phyloP scores from a whole-genome alignment of 30 jellyfish, hydroid and myxozoan species.

The Nemopilema nomurai region DNA sequence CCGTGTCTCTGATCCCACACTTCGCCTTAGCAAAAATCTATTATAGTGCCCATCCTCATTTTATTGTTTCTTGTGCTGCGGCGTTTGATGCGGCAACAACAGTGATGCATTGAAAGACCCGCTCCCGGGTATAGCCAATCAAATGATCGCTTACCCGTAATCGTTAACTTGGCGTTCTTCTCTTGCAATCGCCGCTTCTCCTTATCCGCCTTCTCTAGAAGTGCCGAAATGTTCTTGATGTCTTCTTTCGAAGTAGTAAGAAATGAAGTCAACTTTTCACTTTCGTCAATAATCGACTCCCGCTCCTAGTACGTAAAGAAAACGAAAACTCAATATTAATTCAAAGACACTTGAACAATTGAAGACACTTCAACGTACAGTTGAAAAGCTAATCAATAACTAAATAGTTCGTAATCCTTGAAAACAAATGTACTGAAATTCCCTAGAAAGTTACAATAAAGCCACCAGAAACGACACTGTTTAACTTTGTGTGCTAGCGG shows the following conservation, averaged over 20 bases:
- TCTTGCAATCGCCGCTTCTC: constrained; percentile 90
- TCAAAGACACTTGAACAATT: too few species aligned
- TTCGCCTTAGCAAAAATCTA: too few species aligned
- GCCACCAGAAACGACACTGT: not conserved
- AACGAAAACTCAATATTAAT: too few species aligned
- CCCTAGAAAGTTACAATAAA: too few species aligned
- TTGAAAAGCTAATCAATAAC: too few species aligned
- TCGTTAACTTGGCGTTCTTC: constrained; percentile 79
- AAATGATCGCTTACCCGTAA: constrained; percentile 60
- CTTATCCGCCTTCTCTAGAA: constrained; percentile 74
- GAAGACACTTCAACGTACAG: too few species aligned
- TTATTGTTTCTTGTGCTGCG: too few species aligned
- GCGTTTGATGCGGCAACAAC: too few species aligned
- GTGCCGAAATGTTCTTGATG: constrained; percentile 48
- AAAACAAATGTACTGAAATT: not conserved
- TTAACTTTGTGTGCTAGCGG: too few species aligned
- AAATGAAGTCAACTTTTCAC: constrained; percentile 49
- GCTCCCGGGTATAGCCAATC: not conserved
- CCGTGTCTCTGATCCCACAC: too few species aligned
- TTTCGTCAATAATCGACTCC: constrained; percentile 80
- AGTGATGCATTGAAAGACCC: not conserved
- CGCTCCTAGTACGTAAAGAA: constrained; percentile 65
- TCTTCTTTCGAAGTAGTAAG: constrained; percentile 55
- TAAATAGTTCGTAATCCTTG: not conserved
- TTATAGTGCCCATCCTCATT: too few species aligned